Evolutionary conservation across 2,797 vertebrate species (phyloP), one percentile per base, ranked within the genome.

Genomic region (Okamejei kenojei): DNA sequence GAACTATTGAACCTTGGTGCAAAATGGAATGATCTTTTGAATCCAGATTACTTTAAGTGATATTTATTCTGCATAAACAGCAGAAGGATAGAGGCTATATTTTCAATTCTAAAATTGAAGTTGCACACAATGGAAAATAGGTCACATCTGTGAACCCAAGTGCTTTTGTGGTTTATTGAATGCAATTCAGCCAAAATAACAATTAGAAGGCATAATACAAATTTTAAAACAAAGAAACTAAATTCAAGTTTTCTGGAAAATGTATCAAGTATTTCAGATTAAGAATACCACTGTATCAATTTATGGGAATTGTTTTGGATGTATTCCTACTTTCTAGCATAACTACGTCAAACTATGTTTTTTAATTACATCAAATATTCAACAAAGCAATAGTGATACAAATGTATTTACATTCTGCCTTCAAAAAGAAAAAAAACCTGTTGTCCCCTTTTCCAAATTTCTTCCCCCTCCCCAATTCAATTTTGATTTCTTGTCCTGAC

Each of bases 1-100:
- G 63, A 92, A 93, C 94, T 93, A 94, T 95, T 94, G 93, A 38
- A 94, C 93, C 94, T 73, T 45, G 29, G 81, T 88, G 54, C 76
- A 71, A 63, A 93, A 93, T 90, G 93, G 73, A 84, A 84, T 93
- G 26, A 71, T 26, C 82, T 54, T 93, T 84, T 71, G 21, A 45
- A 93, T 32, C 23, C 77, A 38, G 54, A 61, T 76, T 76, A 13
- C 32, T 88, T 93, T 68, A 80, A 77, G 45, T 73, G 65, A 82
- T 61, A 35, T 10, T 19, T 84, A 11, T 32, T 78, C 23, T 65
- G 19, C 54, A 58, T 73, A 26, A 68, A 29, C 35, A 26, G 26
- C 76, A 92, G 90, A 71, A n/a, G 54, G 26, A 23, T 93, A 26
- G 68, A 58, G n/a, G 19, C 23, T 65, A 61, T 77, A 76, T 13